Percentiles rank a stretch among this genome's conserved stretches.
phyloP scores from a whole-genome alignment of 2,797 vertebrate genomes.

The Catharus ustulatus region DNA sequence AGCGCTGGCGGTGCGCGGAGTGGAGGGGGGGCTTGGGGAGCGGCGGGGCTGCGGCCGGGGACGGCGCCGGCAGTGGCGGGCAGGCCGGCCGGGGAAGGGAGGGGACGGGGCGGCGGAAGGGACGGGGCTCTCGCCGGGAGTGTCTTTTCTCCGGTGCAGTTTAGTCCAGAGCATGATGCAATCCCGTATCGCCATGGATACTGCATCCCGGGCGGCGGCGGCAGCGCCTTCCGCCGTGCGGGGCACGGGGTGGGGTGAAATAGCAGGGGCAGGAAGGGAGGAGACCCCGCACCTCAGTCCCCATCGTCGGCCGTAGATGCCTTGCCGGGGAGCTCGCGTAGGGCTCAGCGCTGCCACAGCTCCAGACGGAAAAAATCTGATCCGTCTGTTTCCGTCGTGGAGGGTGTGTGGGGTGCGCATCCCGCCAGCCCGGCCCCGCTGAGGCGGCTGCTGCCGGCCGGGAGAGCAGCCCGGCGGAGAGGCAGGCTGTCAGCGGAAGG shows the following conservation, averaged over 20 bases:
- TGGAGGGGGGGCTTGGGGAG: neutral
- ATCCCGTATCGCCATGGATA: conserved; percentile 54
- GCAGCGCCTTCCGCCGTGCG: neutral
- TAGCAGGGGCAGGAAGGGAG: neutral
- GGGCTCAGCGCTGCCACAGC: neutral
- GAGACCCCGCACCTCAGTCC: neutral
- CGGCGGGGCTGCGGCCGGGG: neutral
- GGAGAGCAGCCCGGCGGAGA: neutral
- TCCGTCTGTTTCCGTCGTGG: neutral
- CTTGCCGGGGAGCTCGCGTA: neutral
- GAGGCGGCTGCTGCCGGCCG: neutral
- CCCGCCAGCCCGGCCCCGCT: neutral
- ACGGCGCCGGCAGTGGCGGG: neutral
- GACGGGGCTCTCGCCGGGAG: neutral
- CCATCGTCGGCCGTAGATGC: neutral
- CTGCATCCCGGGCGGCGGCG: conserved; percentile 28
- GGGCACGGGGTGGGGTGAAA: neutral
- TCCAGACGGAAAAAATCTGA: fast-evolving
- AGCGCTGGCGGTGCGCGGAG: neutral
- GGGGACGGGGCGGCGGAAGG: neutral
- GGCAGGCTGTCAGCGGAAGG: neutral
- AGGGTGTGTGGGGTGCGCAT: neutral
- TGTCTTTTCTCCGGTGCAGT: neutral
- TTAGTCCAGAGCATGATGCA: conserved; percentile 36
- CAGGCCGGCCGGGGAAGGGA: neutral